Percentiles rank a stretch among this genome's conserved stretches.
These are phyloP conservation scores for Meriones unguiculatus DNA, from an alignment of 2,113 vertebrate genomes.

Conservation along the genomic window DNA sequence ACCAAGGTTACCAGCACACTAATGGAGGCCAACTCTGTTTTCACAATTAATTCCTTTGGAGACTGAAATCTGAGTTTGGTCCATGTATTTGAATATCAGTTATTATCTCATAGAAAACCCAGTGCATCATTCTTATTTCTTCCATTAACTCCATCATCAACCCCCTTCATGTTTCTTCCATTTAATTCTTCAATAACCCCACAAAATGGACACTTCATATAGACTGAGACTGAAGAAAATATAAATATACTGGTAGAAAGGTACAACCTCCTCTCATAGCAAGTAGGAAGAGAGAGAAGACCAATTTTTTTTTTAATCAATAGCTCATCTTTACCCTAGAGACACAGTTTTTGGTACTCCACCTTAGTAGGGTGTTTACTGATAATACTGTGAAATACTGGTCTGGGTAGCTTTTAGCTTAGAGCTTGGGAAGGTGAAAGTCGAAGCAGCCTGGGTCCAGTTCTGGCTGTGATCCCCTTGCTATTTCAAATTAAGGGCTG, in stretches of 20 bases:
- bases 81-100: neutral
- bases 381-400: too few relatives aligned
- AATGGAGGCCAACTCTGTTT: accelerated
- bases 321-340: neutral
- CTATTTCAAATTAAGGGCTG: too few relatives aligned
- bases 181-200: neutral
- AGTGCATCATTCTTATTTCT: neutral
- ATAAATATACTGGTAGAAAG: neutral
- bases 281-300: neutral
- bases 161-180: neutral
- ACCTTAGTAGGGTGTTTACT: neutral
- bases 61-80: neutral
- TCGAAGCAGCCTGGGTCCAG: neutral
- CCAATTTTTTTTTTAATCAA: neutral
- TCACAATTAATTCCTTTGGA: neutral
- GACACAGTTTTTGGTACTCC: neutral
- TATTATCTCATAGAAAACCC: too few relatives aligned
- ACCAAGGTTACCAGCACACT: neutral
- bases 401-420: neutral
- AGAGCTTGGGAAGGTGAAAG: neutral
- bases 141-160: neutral
- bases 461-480: too few relatives aligned
- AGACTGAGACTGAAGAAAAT: neutral
- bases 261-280: neutral
- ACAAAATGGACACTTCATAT: too few relatives aligned